phyloP scores from a whole-genome alignment of 2,113 vertebrate genomes.

The Hucho hucho region DNA sequence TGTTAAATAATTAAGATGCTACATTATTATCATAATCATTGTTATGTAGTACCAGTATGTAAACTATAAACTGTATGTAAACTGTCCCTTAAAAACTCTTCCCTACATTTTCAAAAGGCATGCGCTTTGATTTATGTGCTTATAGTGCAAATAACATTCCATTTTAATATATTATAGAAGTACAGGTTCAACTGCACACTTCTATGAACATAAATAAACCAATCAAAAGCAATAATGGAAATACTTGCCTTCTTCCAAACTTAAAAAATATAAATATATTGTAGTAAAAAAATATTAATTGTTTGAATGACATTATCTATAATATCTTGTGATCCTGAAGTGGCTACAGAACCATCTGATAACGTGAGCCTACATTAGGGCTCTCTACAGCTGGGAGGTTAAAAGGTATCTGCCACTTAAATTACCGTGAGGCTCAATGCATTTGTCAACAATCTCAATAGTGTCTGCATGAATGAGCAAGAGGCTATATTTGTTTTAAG shows the following conservation, averaged over 20 bases:
- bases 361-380: slow-evolving; percentile 22
- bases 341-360: neutral
- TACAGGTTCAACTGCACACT: too few relatives aligned
- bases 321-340: too few relatives aligned
- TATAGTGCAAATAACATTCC: too few relatives aligned
- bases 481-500: slow-evolving; percentile 69
- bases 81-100: too few relatives aligned
- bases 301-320: slow-evolving; percentile 3
- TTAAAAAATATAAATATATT: neutral
- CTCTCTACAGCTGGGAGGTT: slow-evolving; percentile 30
- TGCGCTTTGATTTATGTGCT: too few relatives aligned
- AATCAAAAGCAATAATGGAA: slow-evolving; percentile 9
- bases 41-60: too few relatives aligned
- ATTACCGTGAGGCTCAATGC: slow-evolving; percentile 33
- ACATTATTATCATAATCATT: too few relatives aligned
- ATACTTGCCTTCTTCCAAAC: slow-evolving; percentile 1
- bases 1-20: too few relatives aligned
- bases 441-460: slow-evolving; percentile 57
- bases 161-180: too few relatives aligned
- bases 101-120: too few relatives aligned
- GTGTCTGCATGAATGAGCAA: slow-evolving; percentile 32
- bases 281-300: slow-evolving; percentile 1
- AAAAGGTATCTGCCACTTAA: slow-evolving; percentile 42
- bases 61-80: too few relatives aligned
- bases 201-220: neutral